phyloP scores from a whole-genome alignment of 2,113 vertebrate species.

The Chaetura pelagica region DNA sequence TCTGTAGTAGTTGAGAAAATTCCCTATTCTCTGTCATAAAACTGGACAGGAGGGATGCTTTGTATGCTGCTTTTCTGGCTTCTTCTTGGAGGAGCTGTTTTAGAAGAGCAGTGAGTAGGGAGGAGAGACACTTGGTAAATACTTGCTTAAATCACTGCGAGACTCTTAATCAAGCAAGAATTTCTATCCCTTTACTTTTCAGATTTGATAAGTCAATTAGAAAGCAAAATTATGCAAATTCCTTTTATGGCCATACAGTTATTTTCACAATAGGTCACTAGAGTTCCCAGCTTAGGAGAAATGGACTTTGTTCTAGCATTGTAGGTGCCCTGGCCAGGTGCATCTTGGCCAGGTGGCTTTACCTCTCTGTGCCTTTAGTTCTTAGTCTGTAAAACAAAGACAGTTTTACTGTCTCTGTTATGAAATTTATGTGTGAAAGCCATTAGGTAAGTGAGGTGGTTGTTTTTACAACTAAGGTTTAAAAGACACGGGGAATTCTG shows the following conservation, averaged over 20 bases:
- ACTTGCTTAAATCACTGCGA: neutral
- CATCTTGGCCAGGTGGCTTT: neutral
- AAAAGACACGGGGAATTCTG: neutral
- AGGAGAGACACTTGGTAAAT: neutral
- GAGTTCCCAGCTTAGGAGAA: neutral
- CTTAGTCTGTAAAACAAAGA: neutral
- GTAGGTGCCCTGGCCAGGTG: neutral
- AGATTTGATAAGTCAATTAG: neutral
- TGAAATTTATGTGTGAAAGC: neutral
- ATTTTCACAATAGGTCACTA: neutral
- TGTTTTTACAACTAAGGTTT: neutral
- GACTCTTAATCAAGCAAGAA: neutral
- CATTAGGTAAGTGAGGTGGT: neutral
- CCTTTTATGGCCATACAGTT: neutral
- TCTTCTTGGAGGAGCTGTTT: neutral
- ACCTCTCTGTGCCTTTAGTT: neutral
- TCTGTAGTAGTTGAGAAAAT: neutral
- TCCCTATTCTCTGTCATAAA: neutral
- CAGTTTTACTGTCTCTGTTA: neutral
- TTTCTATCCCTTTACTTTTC: neutral
- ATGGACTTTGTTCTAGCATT: neutral
- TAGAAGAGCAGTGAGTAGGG: neutral
- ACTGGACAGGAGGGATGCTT: neutral
- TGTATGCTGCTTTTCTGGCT: neutral
- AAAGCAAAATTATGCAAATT: neutral